These are phyloP conservation scores for Spheniscus mendiculus DNA, from an alignment of 2,113 vertebrate species.

Conservation along the genomic window DNA sequence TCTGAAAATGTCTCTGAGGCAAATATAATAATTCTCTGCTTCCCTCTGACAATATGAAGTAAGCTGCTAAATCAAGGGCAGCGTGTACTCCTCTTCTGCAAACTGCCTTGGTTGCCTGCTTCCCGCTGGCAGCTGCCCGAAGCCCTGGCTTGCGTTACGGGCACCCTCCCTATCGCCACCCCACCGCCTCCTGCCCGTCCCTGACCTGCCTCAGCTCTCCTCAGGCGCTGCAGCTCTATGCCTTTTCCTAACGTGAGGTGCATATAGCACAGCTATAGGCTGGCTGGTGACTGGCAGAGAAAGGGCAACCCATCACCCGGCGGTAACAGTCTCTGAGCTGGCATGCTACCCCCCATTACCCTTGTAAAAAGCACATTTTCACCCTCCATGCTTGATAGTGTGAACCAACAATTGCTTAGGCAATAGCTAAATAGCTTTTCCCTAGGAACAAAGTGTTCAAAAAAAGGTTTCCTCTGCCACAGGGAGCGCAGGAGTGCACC, in stretches of 20 bases:
- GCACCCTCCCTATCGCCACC: accelerated
- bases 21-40: not conserved
- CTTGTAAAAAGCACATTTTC: not conserved
- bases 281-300: not conserved
- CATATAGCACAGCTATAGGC: not conserved
- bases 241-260: accelerated
- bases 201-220: not conserved
- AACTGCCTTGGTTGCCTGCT: not conserved
- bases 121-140: not conserved
- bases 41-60: not conserved
- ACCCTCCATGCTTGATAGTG: not conserved
- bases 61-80: not conserved
- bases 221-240: accelerated
- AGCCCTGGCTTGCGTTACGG: accelerated
- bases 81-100: not conserved
- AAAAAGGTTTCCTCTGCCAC: not conserved
- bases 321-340: not conserved
- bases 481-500: accelerated
- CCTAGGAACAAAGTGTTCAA: not conserved
- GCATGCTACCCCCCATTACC: not conserved
- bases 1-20: not conserved
- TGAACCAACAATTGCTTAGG: not conserved
- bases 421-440: not conserved
- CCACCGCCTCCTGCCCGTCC: accelerated
- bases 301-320: not conserved